Conservation (phyloP, 2,113 vertebrate species). For the Nannospalax galili region DNA sequence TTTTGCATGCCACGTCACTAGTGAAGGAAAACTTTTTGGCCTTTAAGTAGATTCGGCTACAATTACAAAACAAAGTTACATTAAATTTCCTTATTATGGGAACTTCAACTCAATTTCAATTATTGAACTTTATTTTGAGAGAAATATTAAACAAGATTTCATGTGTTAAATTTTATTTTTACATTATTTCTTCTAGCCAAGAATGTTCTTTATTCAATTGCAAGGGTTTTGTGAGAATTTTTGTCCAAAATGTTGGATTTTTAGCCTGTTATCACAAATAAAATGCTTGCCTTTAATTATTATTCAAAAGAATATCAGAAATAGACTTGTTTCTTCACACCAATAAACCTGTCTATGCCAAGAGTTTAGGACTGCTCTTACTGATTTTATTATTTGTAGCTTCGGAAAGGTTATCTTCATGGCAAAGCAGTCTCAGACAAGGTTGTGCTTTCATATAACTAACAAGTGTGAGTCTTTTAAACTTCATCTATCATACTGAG, state of each 20-base stretch:
- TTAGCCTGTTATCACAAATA: not conserved
- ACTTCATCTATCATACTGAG: not conserved
- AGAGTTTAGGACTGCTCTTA: not conserved
- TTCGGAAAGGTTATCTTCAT: not conserved
- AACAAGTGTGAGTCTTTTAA: not conserved
- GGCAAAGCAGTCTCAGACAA: not conserved
- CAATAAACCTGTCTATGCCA: not conserved
- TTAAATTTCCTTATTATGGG: conserved; percentile 19
- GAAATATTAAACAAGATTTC: not conserved
- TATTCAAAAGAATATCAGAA: not conserved
- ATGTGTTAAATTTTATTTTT: not conserved
- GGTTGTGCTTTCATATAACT: not conserved
- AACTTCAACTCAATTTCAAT: conserved; percentile 7
- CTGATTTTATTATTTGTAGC: not conserved
- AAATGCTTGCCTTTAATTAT: not conserved
- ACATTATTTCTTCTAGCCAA: not conserved
- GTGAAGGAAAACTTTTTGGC: not conserved
- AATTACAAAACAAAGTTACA: not conserved
- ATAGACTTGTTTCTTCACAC: not conserved
- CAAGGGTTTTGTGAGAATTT: not conserved
- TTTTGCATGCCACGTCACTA: not conserved
- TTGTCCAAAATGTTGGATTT: not conserved
- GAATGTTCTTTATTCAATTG: not conserved
- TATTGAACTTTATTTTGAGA: conserved; percentile 9
- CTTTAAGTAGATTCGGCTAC: conserved; percentile 35